phyloP scores from a whole-genome alignment of 2,888 invertebrate species.

The Belgica antarctica region DNA sequence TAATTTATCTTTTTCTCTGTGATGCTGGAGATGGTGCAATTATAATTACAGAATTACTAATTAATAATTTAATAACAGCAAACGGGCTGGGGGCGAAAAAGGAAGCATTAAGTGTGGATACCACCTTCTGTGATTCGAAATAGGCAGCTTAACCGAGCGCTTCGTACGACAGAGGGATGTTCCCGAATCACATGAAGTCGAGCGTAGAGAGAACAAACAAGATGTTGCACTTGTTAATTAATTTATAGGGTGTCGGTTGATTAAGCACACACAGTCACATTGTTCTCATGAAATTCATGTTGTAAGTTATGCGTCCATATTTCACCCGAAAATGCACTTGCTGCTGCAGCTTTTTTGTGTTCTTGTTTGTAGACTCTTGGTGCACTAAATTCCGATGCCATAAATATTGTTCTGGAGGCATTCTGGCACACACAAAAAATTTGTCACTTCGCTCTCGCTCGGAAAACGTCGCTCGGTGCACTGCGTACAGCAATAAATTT shows the following conservation, averaged over 20 bases:
- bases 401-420: constrained; percentile 23
- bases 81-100: neutral
- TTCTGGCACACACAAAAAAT: constrained; percentile 26
- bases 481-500: neutral
- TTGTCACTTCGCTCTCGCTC: constrained; percentile 33
- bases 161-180: constrained; percentile 6
- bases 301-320: constrained; percentile 40
- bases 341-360: constrained; percentile 30
- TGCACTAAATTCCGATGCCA: constrained; percentile 36
- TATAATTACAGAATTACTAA: constrained; percentile 42
- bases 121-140: constrained; percentile 36
- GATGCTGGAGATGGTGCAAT: constrained; percentile 23
- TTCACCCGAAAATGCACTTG: constrained; percentile 41
- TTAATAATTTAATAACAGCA: constrained; percentile 40
- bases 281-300: constrained; percentile 41
- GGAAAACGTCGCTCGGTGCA: neutral
- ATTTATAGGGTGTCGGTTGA: constrained; percentile 44
- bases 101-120: neutral
- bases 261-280: constrained; percentile 37
- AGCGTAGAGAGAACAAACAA: constrained; percentile 39
- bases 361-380: neutral
- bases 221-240: constrained; percentile 43
- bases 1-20: constrained; percentile 4
- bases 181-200: neutral
- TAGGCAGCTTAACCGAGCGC: neutral